A percentile compares a stretch with the other conserved stretches of the same genome.
Conservation (phyloP, 1,140 invertebrate species). For the Eumaeus atala region DNA sequence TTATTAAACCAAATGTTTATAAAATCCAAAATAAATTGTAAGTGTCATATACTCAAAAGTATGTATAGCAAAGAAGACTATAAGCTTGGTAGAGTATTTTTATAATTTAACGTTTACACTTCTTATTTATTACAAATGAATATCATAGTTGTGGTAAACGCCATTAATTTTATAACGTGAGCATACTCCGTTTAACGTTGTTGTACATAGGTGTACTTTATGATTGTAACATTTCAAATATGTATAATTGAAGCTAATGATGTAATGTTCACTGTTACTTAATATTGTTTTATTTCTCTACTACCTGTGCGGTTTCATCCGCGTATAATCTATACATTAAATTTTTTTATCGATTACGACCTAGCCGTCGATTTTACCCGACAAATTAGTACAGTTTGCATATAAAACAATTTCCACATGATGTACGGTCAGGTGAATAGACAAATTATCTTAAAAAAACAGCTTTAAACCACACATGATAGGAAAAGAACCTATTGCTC, state of each 20-base stretch:
- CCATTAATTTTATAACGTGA: conserved; percentile 8
- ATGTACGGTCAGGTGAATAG: too few species aligned
- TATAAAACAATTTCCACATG: too few species aligned
- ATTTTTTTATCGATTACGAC: too few species aligned
- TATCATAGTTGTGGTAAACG: conserved; percentile 6
- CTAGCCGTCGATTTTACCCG: too few species aligned
- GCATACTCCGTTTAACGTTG: conserved; percentile 13
- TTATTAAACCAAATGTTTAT: conserved; percentile 6
- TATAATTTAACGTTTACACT: conserved; percentile 5
- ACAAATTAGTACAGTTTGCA: too few species aligned
- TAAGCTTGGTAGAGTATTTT: conserved; percentile 2
- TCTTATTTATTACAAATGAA: neutral
- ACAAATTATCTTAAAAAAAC: too few species aligned
- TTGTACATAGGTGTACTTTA: conserved; percentile 47
- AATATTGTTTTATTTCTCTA: conserved; percentile 10
- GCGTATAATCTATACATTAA: too few species aligned
- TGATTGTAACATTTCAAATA: conserved; percentile 62
- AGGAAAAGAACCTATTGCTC: too few species aligned
- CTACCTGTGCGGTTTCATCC: neutral
- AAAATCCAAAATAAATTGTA: neutral
- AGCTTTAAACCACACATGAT: too few species aligned
- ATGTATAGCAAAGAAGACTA: neutral
- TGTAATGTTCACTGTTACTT: conserved; percentile 62
- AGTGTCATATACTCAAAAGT: conserved; percentile 10
- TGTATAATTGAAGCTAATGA: conserved; percentile 53